Evolutionary conservation across 1,140 invertebrate species (phyloP), one percentile per base, ranked within the genome.

Genomic region (Latrodectus geometricus): DNA sequence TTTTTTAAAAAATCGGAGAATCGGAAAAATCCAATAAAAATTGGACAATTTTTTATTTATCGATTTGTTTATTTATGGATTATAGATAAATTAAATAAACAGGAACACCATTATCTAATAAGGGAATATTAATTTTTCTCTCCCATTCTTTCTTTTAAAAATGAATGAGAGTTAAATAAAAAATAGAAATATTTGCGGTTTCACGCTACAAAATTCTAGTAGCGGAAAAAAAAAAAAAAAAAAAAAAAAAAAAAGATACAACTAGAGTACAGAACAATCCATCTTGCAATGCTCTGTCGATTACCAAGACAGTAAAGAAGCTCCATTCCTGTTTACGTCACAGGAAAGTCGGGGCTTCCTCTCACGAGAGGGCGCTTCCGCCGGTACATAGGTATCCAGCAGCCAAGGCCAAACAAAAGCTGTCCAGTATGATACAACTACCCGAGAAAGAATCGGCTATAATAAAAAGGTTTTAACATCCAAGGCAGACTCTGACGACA

Each of bases 291-390:
- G 35, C 35, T 35, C 35, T 35, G 35, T 35, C 35, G 5, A 35
- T 35, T 35, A 3, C 35, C 5, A 35, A 35, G 35, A 35, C 35
- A 35, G 1, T 35, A 35, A 5, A 35, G 35, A 35, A 35, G 35
- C 35, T 35, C 35, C 35, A 35, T 35, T 35, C 35, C 35, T 3
- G 35, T 3, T 61, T 11, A 20, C 35, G 23, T 23, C 52, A 76
- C 52, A 61, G 52, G 52, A 78, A 78, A 68, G 35, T n/a, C 11
- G 17, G 0, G 35, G 17, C 35, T 78, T 78, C 61, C 76, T 78
- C 76, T 78, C 76, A 68, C 56, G 76, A 78, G 76, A 78, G 76
- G 76, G 76, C 76, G 76, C 76, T 78, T 78, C 56, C 61, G 76
- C 17, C 56, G 21, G 20, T 35, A 5, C 76, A 17, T 8, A 35